These are phyloP conservation scores for Mactra quadrangularis DNA, from an alignment of 1,140 invertebrate species.

Conservation along the genomic window DNA sequence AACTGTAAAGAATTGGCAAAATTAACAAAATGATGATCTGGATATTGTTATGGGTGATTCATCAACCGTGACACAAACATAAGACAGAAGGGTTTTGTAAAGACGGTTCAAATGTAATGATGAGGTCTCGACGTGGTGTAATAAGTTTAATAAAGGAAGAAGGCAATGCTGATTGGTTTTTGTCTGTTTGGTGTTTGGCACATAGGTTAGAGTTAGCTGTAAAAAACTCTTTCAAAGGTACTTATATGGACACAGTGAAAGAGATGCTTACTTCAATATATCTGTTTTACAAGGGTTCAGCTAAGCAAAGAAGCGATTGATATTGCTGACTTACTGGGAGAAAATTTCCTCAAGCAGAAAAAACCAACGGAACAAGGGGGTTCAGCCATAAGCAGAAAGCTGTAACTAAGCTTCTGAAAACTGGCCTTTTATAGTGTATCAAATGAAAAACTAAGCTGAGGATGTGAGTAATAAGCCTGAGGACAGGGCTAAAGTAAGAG, in stretches of 20 bases:
- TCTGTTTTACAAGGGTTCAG: constrained; percentile 29
- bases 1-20: too few relatives aligned
- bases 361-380: constrained; percentile 17
- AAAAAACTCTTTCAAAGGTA: constrained; percentile 7
- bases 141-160: constrained; percentile 18
- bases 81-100: constrained; percentile 1
- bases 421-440: constrained; percentile 8
- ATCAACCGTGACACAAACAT: not conserved
- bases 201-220: constrained; percentile 53
- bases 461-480: not conserved
- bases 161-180: constrained; percentile 44
- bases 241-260: constrained; percentile 5
- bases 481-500: constrained; percentile 11
- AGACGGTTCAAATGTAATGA: constrained; percentile 49
- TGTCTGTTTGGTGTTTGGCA: constrained; percentile 57
- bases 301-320: constrained; percentile 35
- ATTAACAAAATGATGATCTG: too few relatives aligned
- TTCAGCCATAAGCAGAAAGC: constrained; percentile 18
- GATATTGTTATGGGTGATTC: too few relatives aligned
- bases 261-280: not conserved
- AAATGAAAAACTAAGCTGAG: not conserved
- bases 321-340: constrained; percentile 11
- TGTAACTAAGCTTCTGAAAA: constrained; percentile 18
- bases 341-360: constrained; percentile 9
- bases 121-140: constrained; percentile 22